phyloP scores from a whole-genome alignment of 2,888 invertebrate genomes.

The Drosophila paracracens region DNA sequence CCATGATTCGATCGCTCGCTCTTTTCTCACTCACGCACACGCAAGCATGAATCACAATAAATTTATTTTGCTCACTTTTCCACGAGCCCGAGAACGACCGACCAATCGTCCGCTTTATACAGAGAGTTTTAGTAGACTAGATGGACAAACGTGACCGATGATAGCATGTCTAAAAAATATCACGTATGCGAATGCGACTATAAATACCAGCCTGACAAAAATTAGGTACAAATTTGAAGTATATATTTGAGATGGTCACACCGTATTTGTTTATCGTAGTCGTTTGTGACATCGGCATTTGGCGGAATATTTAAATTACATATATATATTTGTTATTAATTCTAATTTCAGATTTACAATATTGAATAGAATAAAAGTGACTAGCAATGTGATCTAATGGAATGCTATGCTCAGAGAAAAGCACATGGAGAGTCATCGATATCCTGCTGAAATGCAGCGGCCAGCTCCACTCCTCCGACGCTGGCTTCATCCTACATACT shows the following conservation, averaged over 20 bases:
- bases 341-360: slow-evolving; percentile 25
- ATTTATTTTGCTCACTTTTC: slow-evolving; percentile 33
- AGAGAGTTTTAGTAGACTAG: slow-evolving; percentile 60
- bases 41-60: slow-evolving; percentile 57
- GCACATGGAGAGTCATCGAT: slow-evolving; percentile 42
- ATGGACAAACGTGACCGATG: slow-evolving; percentile 2
- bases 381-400: slow-evolving; percentile 50
- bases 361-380: slow-evolving; percentile 47
- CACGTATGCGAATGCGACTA: not conserved
- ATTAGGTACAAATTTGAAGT: not conserved
- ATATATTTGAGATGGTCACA: not conserved
- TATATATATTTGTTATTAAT: slow-evolving; percentile 11
- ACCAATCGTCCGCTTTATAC: slow-evolving; percentile 46
- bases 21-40: slow-evolving; percentile 60
- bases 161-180: not conserved
- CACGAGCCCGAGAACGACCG: slow-evolving; percentile 57
- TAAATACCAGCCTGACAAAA: not conserved
- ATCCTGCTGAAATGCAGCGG: slow-evolving; percentile 46
- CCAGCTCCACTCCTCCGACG: slow-evolving; percentile 36
- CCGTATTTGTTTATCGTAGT: not conserved
- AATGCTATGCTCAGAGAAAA: slow-evolving; percentile 46
- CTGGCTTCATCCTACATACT: slow-evolving; percentile 75
- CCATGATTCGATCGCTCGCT: slow-evolving; percentile 60
- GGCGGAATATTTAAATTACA: slow-evolving; percentile 1
- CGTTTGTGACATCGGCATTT: not conserved